Percentiles rank a stretch among this genome's conserved stretches.
Conservation (phyloP, 2,888 invertebrate species). For the Athalia rosae region DNA sequence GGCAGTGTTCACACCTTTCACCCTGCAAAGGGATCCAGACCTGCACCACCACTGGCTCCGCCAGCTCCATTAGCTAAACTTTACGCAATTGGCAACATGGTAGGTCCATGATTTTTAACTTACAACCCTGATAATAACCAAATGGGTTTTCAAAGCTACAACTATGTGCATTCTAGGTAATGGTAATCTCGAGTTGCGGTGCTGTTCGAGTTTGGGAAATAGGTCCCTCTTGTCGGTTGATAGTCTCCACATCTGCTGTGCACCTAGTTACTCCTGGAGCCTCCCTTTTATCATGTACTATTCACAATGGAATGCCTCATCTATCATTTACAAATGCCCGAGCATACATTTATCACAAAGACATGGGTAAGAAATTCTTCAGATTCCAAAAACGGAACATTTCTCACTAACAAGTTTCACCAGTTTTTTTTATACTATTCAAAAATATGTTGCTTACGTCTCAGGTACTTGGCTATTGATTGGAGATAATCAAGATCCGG, state of each 20-base stretch:
- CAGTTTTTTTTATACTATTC: too few relatives aligned
- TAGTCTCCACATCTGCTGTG: slow-evolving; percentile 69
- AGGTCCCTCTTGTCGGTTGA: slow-evolving; percentile 65
- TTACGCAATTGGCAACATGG: slow-evolving; percentile 69
- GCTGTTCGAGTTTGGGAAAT: slow-evolving; percentile 72
- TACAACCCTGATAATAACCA: not conserved
- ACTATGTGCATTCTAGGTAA: slow-evolving; percentile 56
- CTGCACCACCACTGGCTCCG: slow-evolving; percentile 68
- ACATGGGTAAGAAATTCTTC: slow-evolving; percentile 79
- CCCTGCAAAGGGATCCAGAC: slow-evolving; percentile 68
- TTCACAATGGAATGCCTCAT: slow-evolving; percentile 86
- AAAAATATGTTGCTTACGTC: not conserved
- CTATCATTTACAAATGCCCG: slow-evolving; percentile 90
- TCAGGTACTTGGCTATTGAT: slow-evolving; percentile 75
- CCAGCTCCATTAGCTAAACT: slow-evolving; percentile 69
- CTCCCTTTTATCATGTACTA: slow-evolving; percentile 66
- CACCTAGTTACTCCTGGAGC: slow-evolving; percentile 68
- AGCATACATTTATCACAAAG: slow-evolving; percentile 88
- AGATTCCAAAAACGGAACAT: too few relatives aligned
- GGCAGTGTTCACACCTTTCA: slow-evolving; percentile 70
- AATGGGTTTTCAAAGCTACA: not conserved
- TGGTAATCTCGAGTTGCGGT: slow-evolving; percentile 71
- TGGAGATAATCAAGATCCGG: slow-evolving; percentile 74
- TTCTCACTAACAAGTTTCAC: slow-evolving; percentile 39
- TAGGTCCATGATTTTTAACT: slow-evolving; percentile 47